phyloP scores from a whole-genome alignment of 2,113 vertebrate genomes.

The Podilymbus podiceps region DNA sequence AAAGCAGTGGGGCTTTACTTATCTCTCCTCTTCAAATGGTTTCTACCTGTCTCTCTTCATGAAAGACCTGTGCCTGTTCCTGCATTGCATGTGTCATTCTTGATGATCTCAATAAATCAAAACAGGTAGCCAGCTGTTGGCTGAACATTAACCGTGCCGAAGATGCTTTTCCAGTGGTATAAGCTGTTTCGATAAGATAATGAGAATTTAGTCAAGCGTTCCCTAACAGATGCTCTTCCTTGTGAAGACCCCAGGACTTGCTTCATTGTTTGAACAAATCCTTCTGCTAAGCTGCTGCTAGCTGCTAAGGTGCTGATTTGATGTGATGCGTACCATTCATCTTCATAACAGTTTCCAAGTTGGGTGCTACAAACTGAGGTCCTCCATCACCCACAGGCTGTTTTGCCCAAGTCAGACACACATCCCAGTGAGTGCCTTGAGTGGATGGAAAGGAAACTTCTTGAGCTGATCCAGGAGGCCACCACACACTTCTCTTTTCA shows the following conservation, averaged over 20 bases:
- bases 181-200: conserved; percentile 53
- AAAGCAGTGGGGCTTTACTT: background rate
- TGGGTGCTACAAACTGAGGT: background rate
- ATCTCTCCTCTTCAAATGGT: background rate
- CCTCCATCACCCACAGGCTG: background rate
- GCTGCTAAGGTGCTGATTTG: conserved; percentile 49
- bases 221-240: conserved; percentile 57
- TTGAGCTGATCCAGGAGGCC: background rate
- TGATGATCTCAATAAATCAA: conserved; percentile 42
- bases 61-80: background rate
- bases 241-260: conserved; percentile 25
- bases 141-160: background rate
- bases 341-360: conserved; percentile 36
- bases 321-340: background rate
- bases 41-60: background rate
- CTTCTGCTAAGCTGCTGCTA: conserved; percentile 29
- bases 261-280: conserved; percentile 51
- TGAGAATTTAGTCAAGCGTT: conserved; percentile 65
- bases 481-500: background rate
- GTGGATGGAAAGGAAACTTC: background rate
- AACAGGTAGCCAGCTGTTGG: conserved; percentile 15
- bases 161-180: conserved; percentile 17
- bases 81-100: background rate
- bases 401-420: background rate
- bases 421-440: background rate